These are phyloP conservation scores for Phrynosoma platyrhinos DNA, from an alignment of 2,113 vertebrate species.

Conservation along the genomic window DNA sequence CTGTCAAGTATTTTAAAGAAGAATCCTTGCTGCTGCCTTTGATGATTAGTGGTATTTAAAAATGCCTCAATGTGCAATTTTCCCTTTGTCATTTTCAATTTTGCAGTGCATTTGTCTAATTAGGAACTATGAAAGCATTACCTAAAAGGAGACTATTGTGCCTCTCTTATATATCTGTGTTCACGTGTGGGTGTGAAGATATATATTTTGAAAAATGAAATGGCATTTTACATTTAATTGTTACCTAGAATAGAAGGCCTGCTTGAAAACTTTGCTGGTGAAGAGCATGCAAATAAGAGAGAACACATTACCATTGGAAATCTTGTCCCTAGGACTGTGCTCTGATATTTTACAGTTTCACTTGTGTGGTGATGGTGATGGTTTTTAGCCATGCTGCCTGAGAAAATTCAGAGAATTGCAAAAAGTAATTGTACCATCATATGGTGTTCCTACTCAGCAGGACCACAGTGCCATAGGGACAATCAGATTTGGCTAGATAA, in stretches of 20 bases:
- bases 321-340: too few relatives aligned
- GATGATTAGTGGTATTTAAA: conserved; percentile 28
- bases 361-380: too few relatives aligned
- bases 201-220: conserved; percentile 17
- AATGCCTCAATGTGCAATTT: conserved; percentile 5
- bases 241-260: neutral
- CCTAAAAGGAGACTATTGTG: neutral
- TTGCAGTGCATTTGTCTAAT: conserved; percentile 23
- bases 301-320: neutral
- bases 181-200: neutral
- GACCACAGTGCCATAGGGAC: neutral
- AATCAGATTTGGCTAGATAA: neutral
- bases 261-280: neutral
- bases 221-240: conserved; percentile 15
- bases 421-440: too few relatives aligned
- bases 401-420: too few relatives aligned
- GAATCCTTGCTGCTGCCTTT: conserved; percentile 35
- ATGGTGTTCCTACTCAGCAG: neutral
- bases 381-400: too few relatives aligned
- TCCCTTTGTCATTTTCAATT: conserved; percentile 45
- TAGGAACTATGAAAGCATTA: conserved; percentile 4
- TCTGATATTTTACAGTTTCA: too few relatives aligned
- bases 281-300: neutral
- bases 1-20: conserved; percentile 2
- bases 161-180: conserved; percentile 28